A percentile compares a stretch with the other conserved stretches of the same genome.
Conservation (phyloP, 2,113 vertebrate genomes). For the Callospermophilus lateralis region DNA sequence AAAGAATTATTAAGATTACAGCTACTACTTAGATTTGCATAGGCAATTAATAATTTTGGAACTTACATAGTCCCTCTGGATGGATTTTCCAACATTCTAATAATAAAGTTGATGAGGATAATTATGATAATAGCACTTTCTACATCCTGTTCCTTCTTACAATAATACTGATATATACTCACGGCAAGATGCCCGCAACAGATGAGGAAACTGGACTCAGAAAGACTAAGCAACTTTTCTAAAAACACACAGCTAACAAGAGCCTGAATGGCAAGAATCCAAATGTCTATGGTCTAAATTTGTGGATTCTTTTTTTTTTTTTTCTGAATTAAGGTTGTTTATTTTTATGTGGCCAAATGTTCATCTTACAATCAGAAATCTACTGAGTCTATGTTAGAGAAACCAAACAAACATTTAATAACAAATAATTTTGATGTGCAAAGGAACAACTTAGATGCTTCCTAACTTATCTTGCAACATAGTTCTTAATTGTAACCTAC, state of each 20-base stretch:
- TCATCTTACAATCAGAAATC: background rate
- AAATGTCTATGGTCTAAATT: background rate
- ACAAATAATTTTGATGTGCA: background rate
- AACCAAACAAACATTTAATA: background rate
- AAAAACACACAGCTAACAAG: background rate
- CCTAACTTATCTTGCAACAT: conserved; percentile 83
- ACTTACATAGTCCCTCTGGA: conserved; percentile 28
- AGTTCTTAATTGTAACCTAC: conserved; percentile 85
- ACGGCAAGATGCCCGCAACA: background rate
- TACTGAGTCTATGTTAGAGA: background rate
- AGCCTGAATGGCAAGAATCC: background rate
- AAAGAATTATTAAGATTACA: conserved; percentile 59
- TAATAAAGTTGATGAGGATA: conserved; percentile 66
- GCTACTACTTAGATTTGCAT: conserved; percentile 47
- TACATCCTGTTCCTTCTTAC: background rate
- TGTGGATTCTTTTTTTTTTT: background rate
- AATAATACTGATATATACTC: background rate
- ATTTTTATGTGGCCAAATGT: background rate
- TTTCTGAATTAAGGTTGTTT: background rate
- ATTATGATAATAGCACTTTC: conserved; percentile 6
- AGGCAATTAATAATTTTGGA: conserved; percentile 67
- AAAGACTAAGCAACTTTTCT: background rate
- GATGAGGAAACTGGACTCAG: conserved; percentile 38
- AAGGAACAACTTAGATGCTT: conserved; percentile 73
- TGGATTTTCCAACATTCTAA: conserved; percentile 60